Conservation (phyloP, 2,888 invertebrate species). For the Clanis bilineata region DNA sequence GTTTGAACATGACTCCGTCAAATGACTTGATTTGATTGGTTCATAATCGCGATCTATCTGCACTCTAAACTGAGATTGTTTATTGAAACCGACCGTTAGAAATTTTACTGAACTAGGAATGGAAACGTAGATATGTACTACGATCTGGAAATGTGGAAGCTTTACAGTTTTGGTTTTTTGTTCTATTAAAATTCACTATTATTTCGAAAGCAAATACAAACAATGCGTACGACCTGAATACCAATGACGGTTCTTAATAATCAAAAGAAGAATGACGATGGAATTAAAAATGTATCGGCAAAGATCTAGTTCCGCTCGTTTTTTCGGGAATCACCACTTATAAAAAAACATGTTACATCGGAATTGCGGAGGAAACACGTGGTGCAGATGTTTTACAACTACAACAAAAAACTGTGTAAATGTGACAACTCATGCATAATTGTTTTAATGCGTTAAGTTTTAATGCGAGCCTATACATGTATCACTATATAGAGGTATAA, state of each 20-base stretch:
- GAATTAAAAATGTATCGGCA: slow-evolving; percentile 40
- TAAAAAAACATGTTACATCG: slow-evolving; percentile 18
- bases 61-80: too few relatives aligned
- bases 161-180: not conserved
- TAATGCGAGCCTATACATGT: not conserved
- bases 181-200: not conserved
- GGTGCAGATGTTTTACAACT: slow-evolving; percentile 18
- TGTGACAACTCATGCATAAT: too few relatives aligned
- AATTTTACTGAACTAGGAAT: too few relatives aligned
- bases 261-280: slow-evolving; percentile 34
- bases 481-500: too few relatives aligned
- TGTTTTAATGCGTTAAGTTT: too few relatives aligned
- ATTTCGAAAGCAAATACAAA: not conserved
- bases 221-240: not conserved
- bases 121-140: too few relatives aligned
- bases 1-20: too few relatives aligned
- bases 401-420: not conserved
- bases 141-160: too few relatives aligned
- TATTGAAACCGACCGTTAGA: too few relatives aligned
- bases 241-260: not conserved
- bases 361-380: slow-evolving; percentile 35
- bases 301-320: slow-evolving; percentile 44
- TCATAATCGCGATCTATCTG: too few relatives aligned
- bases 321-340: slow-evolving; percentile 39
- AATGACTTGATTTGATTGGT: too few relatives aligned